Percentiles rank a stretch among this genome's conserved stretches.
phyloP scores from a whole-genome alignment of 2,888 invertebrate genomes.

The Himalopsyche anomala region DNA sequence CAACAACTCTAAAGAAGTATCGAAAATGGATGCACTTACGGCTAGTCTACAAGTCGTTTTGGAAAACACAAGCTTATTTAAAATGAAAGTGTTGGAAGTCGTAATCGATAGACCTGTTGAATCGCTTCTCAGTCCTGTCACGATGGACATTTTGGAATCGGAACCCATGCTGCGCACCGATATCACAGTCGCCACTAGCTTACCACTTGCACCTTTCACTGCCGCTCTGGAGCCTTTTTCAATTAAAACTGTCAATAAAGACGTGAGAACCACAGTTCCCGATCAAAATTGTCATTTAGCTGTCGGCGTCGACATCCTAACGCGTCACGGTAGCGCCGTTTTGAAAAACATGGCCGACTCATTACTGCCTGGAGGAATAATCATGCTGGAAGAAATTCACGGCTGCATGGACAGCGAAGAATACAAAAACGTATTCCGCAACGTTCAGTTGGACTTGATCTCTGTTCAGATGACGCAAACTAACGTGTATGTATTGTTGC shows the following conservation, averaged over 20 bases:
- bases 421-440: conserved; percentile 70
- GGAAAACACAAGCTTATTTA: conserved; percentile 85
- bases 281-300: conserved; percentile 84
- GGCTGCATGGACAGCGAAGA: conserved; percentile 73
- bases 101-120: conserved; percentile 80
- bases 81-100: conserved; percentile 85
- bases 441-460: conserved; percentile 76
- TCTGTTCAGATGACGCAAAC: conserved; percentile 81
- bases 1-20: conserved; percentile 79
- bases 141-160: conserved; percentile 81
- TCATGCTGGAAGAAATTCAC: conserved; percentile 84
- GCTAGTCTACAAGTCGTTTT: conserved; percentile 84
- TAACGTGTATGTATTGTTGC: conserved; percentile 82
- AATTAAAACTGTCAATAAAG: conserved; percentile 81
- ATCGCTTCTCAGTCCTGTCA: conserved; percentile 79
- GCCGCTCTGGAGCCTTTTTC: conserved; percentile 78
- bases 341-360: conserved; percentile 79
- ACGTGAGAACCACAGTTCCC: conserved; percentile 77
- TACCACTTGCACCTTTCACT: conserved; percentile 76
- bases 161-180: conserved; percentile 86
- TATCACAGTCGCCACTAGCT: conserved; percentile 76
- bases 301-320: conserved; percentile 81
- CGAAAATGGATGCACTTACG: conserved; percentile 81
- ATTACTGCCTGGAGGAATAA: conserved; percentile 82
- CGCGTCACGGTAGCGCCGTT: conserved; percentile 75